Base-by-base conservation (phyloP, 2,888 invertebrate genomes). In the Physocephala rufipes region DNA sequence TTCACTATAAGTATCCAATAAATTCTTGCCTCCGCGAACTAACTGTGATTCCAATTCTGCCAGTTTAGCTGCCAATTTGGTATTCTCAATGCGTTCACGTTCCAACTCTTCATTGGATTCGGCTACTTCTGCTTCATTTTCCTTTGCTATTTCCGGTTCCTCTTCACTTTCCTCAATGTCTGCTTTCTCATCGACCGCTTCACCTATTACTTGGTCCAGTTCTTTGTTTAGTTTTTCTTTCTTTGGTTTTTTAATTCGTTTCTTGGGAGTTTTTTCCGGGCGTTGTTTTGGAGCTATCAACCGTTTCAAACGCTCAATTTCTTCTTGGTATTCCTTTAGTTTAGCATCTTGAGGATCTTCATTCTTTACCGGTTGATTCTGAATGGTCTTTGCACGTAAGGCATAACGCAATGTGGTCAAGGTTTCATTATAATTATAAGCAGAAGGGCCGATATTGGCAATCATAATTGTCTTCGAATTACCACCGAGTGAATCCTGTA, bases 401-500 rank as follows among this genome's bases (percentile, higher is more conserved):
- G 99, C 96, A 87, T 99, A 98, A 49, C 97, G 89, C 74, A 99
- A 88, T n/a, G 99, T 99, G 45, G 96, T 96, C 78, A 98, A 88
- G 2, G 97, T 96, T 87, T 99, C 99, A 81, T 99, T 99, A 87
- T 95, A 98, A 88, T 99, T 99, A 87, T 95, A 97, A 78, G 93
- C 93, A 24, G 99, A 98, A 30, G 99, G 99, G 0, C 99, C 99
- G 81, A 99, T 94, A 86, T 98, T 99, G 13, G 99, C 99, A 69
- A 99, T 95, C 99, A 99, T 99, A 70, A 99, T 95, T 1, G 99
- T 99, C 87, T 97, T 97, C 59, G 99, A 96, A 88, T 99, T 99
- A 13, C 99, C 99, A 71, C 99, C 99, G 61, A 99, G 88, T 0
- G 98, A 99, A 88, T 99, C 99, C 88, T 99, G 98, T 72, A 99